These are phyloP conservation scores for Danio jaintianensis DNA, from an alignment of 2,797 vertebrate species.

Conservation along the genomic window DNA sequence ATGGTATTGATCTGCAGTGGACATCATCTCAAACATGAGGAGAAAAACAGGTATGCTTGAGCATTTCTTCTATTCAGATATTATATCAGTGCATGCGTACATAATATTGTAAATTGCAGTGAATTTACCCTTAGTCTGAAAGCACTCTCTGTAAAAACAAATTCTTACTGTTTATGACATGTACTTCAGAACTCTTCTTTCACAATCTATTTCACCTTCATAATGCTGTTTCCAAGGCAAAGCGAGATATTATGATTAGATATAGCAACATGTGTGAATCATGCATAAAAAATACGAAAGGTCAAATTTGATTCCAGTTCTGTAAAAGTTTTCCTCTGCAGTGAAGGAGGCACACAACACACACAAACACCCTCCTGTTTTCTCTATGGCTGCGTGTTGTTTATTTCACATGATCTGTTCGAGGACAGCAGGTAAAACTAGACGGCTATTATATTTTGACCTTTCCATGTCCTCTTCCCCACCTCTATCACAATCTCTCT, in stretches of 20 bases:
- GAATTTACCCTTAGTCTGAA: too few species aligned
- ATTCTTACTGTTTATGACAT: too few species aligned
- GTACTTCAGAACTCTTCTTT: too few species aligned
- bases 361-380: not conserved
- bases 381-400: not conserved
- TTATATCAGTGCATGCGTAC: too few species aligned
- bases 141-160: too few species aligned
- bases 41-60: too few species aligned
- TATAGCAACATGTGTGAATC: not conserved
- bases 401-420: slow-evolving; percentile 6
- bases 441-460: slow-evolving; percentile 55
- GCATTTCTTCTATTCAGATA: too few species aligned
- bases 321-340: not conserved
- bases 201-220: too few species aligned
- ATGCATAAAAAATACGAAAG: not conserved
- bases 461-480: slow-evolving; percentile 52
- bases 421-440: slow-evolving; percentile 35
- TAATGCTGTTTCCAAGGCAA: not conserved
- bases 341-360: slow-evolving; percentile 10
- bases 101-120: too few species aligned
- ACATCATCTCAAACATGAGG: too few species aligned
- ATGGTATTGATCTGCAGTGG: too few species aligned
- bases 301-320: not conserved
- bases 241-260: not conserved
- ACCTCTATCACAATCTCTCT: slow-evolving; percentile 31